Evolutionary conservation across 2,113 vertebrate genomes (phyloP), one percentile per base, ranked within the genome.

Genomic region (Eurypyga helias): DNA sequence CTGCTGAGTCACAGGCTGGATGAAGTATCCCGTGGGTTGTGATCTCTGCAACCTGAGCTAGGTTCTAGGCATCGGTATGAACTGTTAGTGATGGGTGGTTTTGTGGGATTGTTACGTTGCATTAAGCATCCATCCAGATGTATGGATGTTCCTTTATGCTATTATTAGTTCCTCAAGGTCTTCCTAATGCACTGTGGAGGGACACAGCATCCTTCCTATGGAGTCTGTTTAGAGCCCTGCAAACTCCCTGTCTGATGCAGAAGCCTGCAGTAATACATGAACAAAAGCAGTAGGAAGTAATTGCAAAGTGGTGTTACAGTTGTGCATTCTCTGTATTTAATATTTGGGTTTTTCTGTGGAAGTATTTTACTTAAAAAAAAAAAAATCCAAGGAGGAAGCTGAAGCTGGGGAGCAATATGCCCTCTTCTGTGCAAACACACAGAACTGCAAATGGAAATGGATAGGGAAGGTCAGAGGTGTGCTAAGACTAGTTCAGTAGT

Each of bases 81-180:
- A 31, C n/a, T 31, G 24, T 9, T 66, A 10, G 25, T 54, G 54
- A 10, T 16, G 41, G 29, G n/a, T 46, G 67, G 31, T 17, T 57
- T 24, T 34, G 41, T 61, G 69, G 28, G n/a, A 20, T 71, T 45
- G 20, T 81, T 36, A 7, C 2, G 5, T 49, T 62, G 34, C 9
- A 3, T 29, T 34, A 70, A 70, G 34, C 26, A 17, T 65, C 17
- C 16, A 1, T 51, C 38, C 3, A 1, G 0, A 1, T 5, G 14
- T 31, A 6, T 28, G 34, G n/a, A 9, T 41, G 23, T 28, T 82
- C n/a, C 33, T 57, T 76, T 69, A 29, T 1, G 1, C 26, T 58
- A 2, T 38, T 82, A 38, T 28, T 64, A 25, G 49, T 16, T 92
- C 36, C 33, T 71, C 11, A 20, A 17, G n/a, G 23, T 75, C 13